Evolutionary conservation across 2,888 invertebrate species (phyloP).

Genomic region (Cotesia congregata): DNA sequence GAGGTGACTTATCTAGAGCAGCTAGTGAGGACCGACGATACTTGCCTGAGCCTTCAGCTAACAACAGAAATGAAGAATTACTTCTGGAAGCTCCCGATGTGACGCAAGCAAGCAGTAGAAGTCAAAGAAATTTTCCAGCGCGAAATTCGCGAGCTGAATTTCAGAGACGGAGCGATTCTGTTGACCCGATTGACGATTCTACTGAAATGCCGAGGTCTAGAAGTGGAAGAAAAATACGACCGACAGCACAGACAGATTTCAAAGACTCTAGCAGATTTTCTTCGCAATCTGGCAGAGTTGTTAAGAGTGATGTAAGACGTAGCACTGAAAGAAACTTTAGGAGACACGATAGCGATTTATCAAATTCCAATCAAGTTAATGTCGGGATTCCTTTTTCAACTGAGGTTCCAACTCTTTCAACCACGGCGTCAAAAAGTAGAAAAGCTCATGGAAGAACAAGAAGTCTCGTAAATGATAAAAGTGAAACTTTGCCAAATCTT

Average conservation of each 20-base stretch:
- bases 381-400: conserved; percentile 53
- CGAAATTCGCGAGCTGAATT: conserved; percentile 20
- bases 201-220: conserved; percentile 53
- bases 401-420: conserved; percentile 34
- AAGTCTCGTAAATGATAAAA: neutral
- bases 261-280: conserved; percentile 47
- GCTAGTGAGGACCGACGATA: conserved; percentile 38
- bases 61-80: neutral
- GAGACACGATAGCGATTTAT: conserved; percentile 47
- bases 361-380: conserved; percentile 57
- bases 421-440: neutral
- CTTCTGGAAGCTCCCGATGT: conserved; percentile 25
- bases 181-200: conserved; percentile 46
- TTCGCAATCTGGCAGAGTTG: conserved; percentile 22
- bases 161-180: conserved; percentile 41
- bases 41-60: conserved; percentile 36
- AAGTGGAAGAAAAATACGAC: conserved; percentile 61
- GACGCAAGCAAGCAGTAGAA: conserved; percentile 15
- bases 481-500: neutral
- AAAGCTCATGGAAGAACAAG: conserved; percentile 7
- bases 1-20: conserved; percentile 29
- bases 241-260: conserved; percentile 49
- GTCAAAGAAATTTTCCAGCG: conserved; percentile 8
- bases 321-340: conserved; percentile 32
- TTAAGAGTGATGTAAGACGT: conserved; percentile 36